Evolutionary conservation across 2,888 invertebrate species (phyloP).

Genomic region (Ormyrus rosae): DNA sequence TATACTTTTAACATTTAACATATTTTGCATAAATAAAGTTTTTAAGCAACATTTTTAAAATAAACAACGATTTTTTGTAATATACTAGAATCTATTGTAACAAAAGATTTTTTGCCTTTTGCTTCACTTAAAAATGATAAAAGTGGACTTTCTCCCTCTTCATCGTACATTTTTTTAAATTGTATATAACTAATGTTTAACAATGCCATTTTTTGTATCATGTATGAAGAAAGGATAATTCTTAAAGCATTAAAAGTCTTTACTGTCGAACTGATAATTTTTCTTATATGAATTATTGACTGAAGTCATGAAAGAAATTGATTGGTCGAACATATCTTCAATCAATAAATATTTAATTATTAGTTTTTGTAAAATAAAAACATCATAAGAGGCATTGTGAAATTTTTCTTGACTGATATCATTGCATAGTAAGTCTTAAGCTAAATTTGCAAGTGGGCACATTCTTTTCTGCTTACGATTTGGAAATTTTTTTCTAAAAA

Average conservation of each 20-base stretch:
- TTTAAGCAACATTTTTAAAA: neutral
- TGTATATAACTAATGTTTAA: neutral
- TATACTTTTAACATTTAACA: no score
- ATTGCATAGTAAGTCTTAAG: neutral
- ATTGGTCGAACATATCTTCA: neutral
- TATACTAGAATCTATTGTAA: neutral
- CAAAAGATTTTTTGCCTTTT: neutral
- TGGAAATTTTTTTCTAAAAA: constrained; percentile 2
- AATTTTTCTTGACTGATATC: neutral
- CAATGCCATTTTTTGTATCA: neutral
- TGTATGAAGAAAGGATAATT: neutral
- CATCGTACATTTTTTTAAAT: neutral
- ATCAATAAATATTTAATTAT: neutral
- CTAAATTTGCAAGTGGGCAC: neutral
- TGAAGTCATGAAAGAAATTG: neutral
- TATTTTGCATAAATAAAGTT: no score
- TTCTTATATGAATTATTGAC: neutral
- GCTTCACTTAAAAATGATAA: neutral
- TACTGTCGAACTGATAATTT: neutral
- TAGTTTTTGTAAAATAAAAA: neutral
- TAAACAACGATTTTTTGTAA: neutral
- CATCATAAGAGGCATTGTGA: neutral
- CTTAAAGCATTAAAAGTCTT: neutral
- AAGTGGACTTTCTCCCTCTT: neutral
- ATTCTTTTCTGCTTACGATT: constrained; percentile 8